Evolutionary conservation across 2,888 invertebrate genomes (phyloP).

Genomic region (Lasioglossum morio): DNA sequence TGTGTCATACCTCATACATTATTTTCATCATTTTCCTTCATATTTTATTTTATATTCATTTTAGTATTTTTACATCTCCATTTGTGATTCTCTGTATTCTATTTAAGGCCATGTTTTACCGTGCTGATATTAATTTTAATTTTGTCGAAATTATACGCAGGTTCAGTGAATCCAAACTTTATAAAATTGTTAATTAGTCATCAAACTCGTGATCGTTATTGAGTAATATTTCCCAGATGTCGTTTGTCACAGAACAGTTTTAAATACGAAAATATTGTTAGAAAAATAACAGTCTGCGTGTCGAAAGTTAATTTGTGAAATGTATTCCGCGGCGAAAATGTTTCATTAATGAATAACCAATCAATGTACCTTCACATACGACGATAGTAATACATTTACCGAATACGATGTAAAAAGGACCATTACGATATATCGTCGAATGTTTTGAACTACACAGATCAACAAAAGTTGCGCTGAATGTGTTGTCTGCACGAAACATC

Average conservation of each 20-base stretch:
- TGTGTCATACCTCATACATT: no score
- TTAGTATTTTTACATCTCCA: not conserved
- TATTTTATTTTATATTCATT: not conserved
- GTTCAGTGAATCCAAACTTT: not conserved
- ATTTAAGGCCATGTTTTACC: not conserved
- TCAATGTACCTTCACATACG: not conserved
- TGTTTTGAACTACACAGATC: not conserved
- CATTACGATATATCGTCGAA: not conserved
- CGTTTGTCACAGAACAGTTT: not conserved
- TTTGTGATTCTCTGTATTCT: not conserved
- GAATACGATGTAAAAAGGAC: not conserved
- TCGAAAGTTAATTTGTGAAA: no score
- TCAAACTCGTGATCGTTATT: no score
- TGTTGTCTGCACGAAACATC: not conserved
- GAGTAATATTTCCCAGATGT: not conserved
- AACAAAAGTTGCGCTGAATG: not conserved
- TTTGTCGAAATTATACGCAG: not conserved
- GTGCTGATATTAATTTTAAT: not conserved
- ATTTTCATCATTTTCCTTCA: no score
- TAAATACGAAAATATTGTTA: not conserved
- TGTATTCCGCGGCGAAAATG: no score
- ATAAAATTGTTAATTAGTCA: not conserved
- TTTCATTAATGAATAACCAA: not conserved
- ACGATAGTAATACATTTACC: not conserved
- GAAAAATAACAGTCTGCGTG: not conserved